These are phyloP conservation scores for Drosophila putrida DNA, from an alignment of 2,888 invertebrate species.

Conservation along the genomic window DNA sequence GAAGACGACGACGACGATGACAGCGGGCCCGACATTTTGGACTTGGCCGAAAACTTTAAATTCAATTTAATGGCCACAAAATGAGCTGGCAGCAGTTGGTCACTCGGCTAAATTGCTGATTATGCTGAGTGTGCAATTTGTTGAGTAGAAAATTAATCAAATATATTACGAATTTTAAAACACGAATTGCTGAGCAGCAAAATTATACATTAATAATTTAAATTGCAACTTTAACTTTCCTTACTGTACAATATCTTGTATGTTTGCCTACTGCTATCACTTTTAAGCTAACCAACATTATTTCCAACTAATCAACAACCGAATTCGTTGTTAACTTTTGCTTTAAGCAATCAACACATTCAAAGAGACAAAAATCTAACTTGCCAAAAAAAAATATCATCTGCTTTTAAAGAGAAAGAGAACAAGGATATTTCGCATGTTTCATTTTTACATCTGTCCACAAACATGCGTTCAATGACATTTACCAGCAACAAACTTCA, in stretches of 20 bases:
- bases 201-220: conserved; percentile 6
- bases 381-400: conserved; percentile 23
- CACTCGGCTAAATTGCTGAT: conserved; percentile 35
- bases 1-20: conserved; percentile 13
- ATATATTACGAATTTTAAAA: conserved; percentile 19
- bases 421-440: conserved; percentile 1
- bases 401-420: conserved; percentile 32
- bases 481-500: conserved; percentile 32
- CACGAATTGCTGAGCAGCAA: background rate
- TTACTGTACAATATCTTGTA: too few relatives aligned
- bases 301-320: conserved; percentile 1
- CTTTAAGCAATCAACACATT: conserved; percentile 21
- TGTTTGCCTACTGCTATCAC: too few relatives aligned
- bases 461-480: conserved; percentile 51
- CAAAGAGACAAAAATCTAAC: conserved; percentile 4
- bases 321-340: conserved; percentile 10
- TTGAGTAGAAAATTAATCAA: conserved; percentile 20
- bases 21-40: conserved; percentile 23
- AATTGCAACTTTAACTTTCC: background rate
- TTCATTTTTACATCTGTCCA: conserved; percentile 1
- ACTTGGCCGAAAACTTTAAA: conserved; percentile 57
- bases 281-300: too few relatives aligned
- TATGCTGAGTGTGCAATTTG: conserved; percentile 34
- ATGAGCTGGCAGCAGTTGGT: conserved; percentile 44
- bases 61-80: conserved; percentile 68